Conservation (phyloP, 2,797 vertebrate genomes). For the Hyperoplus immaculatus region DNA sequence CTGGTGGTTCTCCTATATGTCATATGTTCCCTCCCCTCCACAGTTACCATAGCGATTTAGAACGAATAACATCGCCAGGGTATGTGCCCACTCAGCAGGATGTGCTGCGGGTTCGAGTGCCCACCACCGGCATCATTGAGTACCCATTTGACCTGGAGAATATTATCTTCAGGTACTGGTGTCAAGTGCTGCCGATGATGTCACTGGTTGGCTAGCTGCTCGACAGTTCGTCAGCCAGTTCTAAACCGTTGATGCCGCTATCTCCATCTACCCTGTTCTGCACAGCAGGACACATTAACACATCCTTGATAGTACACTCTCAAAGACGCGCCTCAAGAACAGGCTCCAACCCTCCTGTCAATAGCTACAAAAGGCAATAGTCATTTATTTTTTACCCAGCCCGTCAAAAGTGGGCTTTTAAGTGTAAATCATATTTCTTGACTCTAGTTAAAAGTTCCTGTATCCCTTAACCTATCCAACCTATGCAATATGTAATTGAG, state of each 20-base stretch:
- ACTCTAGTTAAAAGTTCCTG: constrained; percentile 23
- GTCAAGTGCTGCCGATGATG: constrained; percentile 51
- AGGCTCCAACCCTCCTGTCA: constrained; percentile 12
- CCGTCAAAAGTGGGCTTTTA: constrained; percentile 19
- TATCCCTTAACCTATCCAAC: constrained; percentile 17
- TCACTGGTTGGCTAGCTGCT: constrained; percentile 59
- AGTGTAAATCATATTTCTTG: constrained; percentile 32
- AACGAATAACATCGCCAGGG: constrained; percentile 75
- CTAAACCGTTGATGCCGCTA: constrained; percentile 63
- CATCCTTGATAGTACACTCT: constrained; percentile 73
- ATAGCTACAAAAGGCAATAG: not conserved
- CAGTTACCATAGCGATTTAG: constrained; percentile 85
- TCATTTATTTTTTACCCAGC: constrained; percentile 6
- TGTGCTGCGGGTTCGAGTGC: constrained; percentile 86
- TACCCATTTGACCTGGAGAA: constrained; percentile 87
- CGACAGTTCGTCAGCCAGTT: constrained; percentile 57
- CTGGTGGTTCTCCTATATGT: constrained; percentile 55
- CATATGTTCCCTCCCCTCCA: constrained; percentile 71
- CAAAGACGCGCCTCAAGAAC: constrained; percentile 48
- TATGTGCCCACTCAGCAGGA: constrained; percentile 85
- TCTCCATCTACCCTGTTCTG: constrained; percentile 59
- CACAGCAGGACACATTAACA: constrained; percentile 60
- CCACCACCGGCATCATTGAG: constrained; percentile 88
- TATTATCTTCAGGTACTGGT: constrained; percentile 87
- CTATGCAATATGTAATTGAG: constrained; percentile 4